Conservation (phyloP, 2,797 vertebrate genomes). For the Aselliscus stoliczkanus region DNA sequence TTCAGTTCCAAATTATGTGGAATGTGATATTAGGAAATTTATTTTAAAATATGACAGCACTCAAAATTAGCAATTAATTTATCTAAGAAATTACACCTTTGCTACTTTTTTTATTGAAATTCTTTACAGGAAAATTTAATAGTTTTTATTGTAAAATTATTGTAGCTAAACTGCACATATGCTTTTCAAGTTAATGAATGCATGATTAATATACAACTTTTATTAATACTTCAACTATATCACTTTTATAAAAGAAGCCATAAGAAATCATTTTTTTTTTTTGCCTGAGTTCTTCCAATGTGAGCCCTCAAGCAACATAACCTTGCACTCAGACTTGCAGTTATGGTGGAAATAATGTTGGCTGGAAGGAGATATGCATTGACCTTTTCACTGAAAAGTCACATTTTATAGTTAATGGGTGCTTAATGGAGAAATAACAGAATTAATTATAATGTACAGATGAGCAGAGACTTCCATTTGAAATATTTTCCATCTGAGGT, state of each 20-base stretch:
- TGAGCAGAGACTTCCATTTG: background rate
- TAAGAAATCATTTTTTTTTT: background rate
- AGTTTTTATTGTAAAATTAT: background rate
- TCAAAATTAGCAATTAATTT: constrained; percentile 16
- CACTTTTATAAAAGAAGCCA: background rate
- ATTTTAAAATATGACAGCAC: background rate
- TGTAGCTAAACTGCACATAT: background rate
- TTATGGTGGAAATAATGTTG: background rate
- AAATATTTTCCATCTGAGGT: background rate
- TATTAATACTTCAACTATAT: background rate
- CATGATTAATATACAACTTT: background rate
- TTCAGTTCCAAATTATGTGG: background rate
- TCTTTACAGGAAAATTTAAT: background rate
- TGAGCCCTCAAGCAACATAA: background rate
- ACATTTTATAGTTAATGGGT: background rate
- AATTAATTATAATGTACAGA: background rate
- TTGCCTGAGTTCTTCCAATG: background rate
- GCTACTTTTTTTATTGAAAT: background rate
- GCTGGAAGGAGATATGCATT: background rate
- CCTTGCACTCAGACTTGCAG: background rate
- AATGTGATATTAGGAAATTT: background rate
- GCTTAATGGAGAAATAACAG: constrained; percentile 9
- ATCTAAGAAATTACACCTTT: background rate
- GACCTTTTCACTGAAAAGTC: background rate
- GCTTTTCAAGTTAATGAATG: background rate